phyloP scores from a whole-genome alignment of 2,888 invertebrate species.

The Tetragnatha montana region DNA sequence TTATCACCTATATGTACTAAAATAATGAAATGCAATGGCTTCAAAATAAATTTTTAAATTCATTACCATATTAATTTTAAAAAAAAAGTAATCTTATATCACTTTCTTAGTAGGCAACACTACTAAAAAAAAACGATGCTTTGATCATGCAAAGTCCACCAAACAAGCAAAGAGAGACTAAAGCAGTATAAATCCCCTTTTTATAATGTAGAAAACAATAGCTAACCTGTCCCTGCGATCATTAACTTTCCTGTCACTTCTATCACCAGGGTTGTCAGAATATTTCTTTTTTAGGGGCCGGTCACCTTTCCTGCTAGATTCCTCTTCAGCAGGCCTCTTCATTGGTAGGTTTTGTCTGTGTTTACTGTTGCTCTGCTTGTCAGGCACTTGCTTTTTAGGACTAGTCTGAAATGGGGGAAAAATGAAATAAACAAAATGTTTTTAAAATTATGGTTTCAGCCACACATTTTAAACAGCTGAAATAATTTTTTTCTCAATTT shows the following conservation, averaged over 20 bases:
- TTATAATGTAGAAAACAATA: background rate
- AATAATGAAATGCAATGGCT: no score
- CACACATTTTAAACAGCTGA: no score
- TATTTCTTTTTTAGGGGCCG: constrained; percentile 53
- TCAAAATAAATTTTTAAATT: no score
- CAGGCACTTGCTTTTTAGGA: constrained; percentile 44
- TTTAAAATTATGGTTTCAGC: background rate
- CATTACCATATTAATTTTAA: no score
- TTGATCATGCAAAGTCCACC: background rate
- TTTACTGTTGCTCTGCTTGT: constrained; percentile 42
- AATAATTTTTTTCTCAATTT: no score
- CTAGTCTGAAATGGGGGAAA: constrained; percentile 25
- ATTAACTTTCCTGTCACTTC: constrained; percentile 50
- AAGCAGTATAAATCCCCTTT: background rate
- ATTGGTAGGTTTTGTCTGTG: constrained; percentile 24
- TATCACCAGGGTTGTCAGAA: constrained; percentile 35
- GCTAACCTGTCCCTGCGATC: constrained; percentile 64
- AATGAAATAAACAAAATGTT: background rate
- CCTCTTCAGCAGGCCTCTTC: constrained; percentile 55
- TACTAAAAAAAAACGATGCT: background rate
- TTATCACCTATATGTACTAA: no score
- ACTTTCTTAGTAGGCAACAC: background rate
- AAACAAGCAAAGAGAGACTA: background rate
- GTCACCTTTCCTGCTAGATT: constrained; percentile 47
- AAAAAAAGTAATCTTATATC: background rate